Evolutionary conservation across 2,797 vertebrate genomes (phyloP), one percentile per base, ranked within the genome.

Genomic region (Melanotaenia pygmaea): DNA sequence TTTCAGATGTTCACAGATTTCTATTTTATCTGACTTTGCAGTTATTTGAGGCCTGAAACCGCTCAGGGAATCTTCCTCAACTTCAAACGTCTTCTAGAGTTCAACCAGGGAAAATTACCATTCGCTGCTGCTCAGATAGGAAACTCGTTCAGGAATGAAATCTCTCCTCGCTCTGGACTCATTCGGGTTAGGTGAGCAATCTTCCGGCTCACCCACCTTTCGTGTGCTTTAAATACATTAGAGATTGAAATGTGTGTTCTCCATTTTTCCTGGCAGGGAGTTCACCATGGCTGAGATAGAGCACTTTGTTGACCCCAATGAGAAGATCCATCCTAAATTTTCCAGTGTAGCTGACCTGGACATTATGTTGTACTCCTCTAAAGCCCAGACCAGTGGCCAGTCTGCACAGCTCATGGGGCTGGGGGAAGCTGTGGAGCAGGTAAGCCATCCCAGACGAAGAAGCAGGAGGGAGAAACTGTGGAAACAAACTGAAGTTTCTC

Each of bases 231-330:
- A 26, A 54, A 14, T 26, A 45, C 10, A 24, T 30, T 10, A 35
- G 35, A 34, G 64, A 58, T 3, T 0, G 37, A 2, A 47, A 22
- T 18, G 0, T 51, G 59, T 76, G 13, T n/a, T 2, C 40, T 20
- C 32, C 20, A 6, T 8, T 0, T 81, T 32, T 65, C 24, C 63
- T 11, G 5, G 1, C 72, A 99, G 98, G 85, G 98, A 99, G 94
- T 99, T 99, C 92, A 99, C 98, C 64, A 99, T 99, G 98, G 98
- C 98, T 74, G 98, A 99, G 94, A 99, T 99, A 0, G 98, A 99
- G 94, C 97, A 99, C 95, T 99, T 99, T 94, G 98, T 99, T 81
- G 98, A 99, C 82, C 98, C 98, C 18, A 94, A 71, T 60, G 98
- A 99, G 80, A 99, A 99, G 59, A 91, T 96, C 65, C 98, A 99